Percentiles rank a stretch among this genome's conserved stretches.
Evolutionary conservation across 2,797 vertebrate species (phyloP).

Genomic region (Myotis vivesi): DNA sequence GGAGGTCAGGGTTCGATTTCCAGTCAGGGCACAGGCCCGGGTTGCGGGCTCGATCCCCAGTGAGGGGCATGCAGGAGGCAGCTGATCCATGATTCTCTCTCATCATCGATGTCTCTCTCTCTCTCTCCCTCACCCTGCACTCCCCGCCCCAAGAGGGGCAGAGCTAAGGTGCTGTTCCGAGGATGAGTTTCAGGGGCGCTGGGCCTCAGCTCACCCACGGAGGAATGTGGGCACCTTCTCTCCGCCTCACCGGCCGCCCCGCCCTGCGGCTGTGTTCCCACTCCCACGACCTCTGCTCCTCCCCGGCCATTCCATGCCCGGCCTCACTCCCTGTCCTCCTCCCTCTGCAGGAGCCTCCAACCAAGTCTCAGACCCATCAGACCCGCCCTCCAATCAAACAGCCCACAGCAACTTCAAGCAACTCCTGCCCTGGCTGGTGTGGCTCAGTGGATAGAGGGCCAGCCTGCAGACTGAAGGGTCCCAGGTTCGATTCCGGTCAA

Average conservation of each 20-base stretch:
- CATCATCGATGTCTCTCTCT: too few species aligned
- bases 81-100: too few species aligned
- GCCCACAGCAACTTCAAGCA: neutral
- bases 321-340: neutral
- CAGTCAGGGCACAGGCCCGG: too few species aligned
- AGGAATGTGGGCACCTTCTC: neutral
- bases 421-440: neutral
- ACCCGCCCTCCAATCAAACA: neutral
- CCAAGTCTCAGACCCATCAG: neutral
- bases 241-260: neutral
- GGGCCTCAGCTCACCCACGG: neutral
- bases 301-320: neutral
- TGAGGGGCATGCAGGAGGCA: too few species aligned
- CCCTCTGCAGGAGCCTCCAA: neutral
- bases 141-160: neutral
- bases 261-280: neutral
- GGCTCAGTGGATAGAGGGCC: too few species aligned
- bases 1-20: too few species aligned
- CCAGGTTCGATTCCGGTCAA: too few species aligned
- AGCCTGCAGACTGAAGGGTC: too few species aligned
- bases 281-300: neutral
- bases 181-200: neutral
- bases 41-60: too few species aligned
- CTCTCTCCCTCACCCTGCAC: neutral
- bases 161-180: neutral